Base-by-base conservation (phyloP, 2,797 vertebrate genomes). In the Arnoldichthys spilopterus region DNA sequence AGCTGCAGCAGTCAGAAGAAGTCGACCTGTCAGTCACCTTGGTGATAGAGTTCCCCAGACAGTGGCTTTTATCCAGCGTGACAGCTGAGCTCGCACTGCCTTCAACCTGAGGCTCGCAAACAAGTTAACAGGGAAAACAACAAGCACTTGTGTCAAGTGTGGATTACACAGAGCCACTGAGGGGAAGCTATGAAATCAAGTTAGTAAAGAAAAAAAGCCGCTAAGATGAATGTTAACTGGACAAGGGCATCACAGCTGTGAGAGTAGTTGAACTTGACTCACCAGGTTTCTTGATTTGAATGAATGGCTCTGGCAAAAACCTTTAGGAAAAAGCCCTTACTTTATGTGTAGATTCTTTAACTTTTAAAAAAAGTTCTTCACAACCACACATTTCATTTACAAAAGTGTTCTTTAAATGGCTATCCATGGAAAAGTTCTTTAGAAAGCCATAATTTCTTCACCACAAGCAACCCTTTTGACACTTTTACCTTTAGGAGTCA, bases 21-120 rank as follows among this genome's bases (percentile, higher is more conserved):
- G 74, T 76, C 73, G 61, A 77, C 66, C 69, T 77, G 74, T 81
- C 79, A 81, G 76, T 81, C 74, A 76, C 68, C 74, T 64, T 63
- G 58, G 64, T 81, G 79, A 81, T 64, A 72, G 74, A 68, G 16
- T 71, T 72, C 73, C 74, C 59, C 73, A 76, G 68, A 72, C 68
- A 72, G 68, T 11, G 20, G 22, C 53, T 67, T 81, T 81, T 70
- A 67, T 81, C 51, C 69, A 47, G 20, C 47, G 58, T 53, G 22
- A 70, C 68, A 24, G 32, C 59, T 51, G 20, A n/a, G 45, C 61
- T 75, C 9, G 1, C 43, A 63, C 72, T 63, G 59, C 40, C 43
- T 71, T 63, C 66, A 37, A 59, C 54, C 68, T 73, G 61, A 63
- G 59, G 9, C 28, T 26, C 22, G 68, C 34, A 61, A 77, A 81